Percentiles rank a stretch among this genome's conserved stretches.
These are phyloP conservation scores for Pseudeuparius sepicola DNA, from an alignment of 2,888 invertebrate species.

Conservation along the genomic window DNA sequence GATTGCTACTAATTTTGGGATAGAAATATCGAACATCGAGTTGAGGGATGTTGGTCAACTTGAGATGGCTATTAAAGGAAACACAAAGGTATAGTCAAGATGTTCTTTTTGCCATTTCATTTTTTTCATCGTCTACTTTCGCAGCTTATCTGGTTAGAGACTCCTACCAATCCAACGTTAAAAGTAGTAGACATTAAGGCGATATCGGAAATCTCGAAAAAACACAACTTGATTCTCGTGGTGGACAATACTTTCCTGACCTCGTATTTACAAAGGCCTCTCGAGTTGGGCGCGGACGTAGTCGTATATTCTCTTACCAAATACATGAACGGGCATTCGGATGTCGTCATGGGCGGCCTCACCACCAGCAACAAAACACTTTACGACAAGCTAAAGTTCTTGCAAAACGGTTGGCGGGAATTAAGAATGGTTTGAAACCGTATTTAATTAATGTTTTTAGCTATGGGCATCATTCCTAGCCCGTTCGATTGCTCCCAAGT, in stretches of 20 bases:
- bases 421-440: slow-evolving; percentile 2
- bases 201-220: slow-evolving; percentile 52
- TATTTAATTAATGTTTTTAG: slow-evolving; percentile 36
- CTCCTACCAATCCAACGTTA: slow-evolving; percentile 90
- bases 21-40: slow-evolving; percentile 71
- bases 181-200: slow-evolving; percentile 82
- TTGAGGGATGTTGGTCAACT: slow-evolving; percentile 57
- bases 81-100: slow-evolving; percentile 65
- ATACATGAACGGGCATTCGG: slow-evolving; percentile 97
- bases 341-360: slow-evolving; percentile 92
- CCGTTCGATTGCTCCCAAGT: slow-evolving; percentile 95
- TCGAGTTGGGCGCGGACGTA: slow-evolving; percentile 85
- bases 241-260: slow-evolving; percentile 94
- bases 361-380: slow-evolving; percentile 64
- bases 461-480: slow-evolving; percentile 87
- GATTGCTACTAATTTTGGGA: slow-evolving; percentile 51
- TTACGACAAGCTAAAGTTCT: slow-evolving; percentile 62
- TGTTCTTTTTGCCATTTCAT: no score
- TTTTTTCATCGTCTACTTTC: no score
- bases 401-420: slow-evolving; percentile 69
- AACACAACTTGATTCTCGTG: slow-evolving; percentile 55
- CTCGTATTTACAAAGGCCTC: slow-evolving; percentile 81
- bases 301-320: slow-evolving; percentile 90
- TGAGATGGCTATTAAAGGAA: slow-evolving; percentile 58
- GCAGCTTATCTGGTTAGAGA: slow-evolving; percentile 86